Base-by-base conservation (phyloP, 2,113 vertebrate genomes). In the Clarias magur region DNA sequence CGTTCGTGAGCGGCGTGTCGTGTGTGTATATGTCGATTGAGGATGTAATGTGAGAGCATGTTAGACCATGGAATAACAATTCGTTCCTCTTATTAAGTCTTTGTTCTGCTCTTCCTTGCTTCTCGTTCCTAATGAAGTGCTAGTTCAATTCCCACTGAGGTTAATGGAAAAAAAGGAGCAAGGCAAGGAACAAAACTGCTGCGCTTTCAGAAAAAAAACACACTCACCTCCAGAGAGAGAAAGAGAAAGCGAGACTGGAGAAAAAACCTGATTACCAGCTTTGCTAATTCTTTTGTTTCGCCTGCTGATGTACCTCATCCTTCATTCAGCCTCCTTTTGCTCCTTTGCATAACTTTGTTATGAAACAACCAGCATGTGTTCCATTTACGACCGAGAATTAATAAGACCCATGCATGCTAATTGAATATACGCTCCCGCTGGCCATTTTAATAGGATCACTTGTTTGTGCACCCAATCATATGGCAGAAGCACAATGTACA, bases 121-220 rank as follows among this genome's bases (percentile, higher is more conserved):
- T 85, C 84, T 92, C 82, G 86, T n/a, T 91, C 89, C 59, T 92
- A 93, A 92, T 87, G 86, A 92, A 90, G 59, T 65, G 84, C 80
- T 85, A 83, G 88, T 89, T 90, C 88, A 91, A 90, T 91, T 92
- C 92, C 89, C 54, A 3, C 79, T 73, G 86, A 89, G 91, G 91
- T 88, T 91, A 92, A 92, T 89, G 87, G 91, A 80, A 86, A 80
- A 90, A 85, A 87, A 81, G 62, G 83, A 80, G 90, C 84, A 87
- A 81, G 62, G 83, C 79, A 86, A 81, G 60, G 85, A 73, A 70
- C 53, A 88, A 82, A 89, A 88, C 10, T 89, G 91, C 90, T 89
- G 89, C 85, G 83, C 89, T 76, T 75, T 82, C 78, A 79, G 82
- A 79, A 92, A 90, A 80, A 85, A 88, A 34, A 53, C 57, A 19